Evolutionary conservation across 2,113 vertebrate species (phyloP), one percentile per base, ranked within the genome.

Genomic region (Rhea americana): DNA sequence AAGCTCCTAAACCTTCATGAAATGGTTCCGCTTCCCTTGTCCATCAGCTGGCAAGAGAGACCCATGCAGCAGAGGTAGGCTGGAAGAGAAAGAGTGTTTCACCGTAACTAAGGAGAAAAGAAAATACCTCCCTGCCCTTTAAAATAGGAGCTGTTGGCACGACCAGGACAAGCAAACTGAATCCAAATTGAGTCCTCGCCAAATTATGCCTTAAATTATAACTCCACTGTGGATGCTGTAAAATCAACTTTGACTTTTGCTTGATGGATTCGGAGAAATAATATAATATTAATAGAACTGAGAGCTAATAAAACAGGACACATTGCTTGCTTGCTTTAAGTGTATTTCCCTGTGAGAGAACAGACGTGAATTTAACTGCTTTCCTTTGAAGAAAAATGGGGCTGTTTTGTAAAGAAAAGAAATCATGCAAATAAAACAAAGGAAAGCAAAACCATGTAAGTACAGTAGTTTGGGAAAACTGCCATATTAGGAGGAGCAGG

Each of bases 201-300:
- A 96, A 95, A 95, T 94, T 95, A 80, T 90, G 95, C 88, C 81
- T 95, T 95, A 95, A 96, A 92, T 96, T 95, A 95, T 96, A 96
- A 96, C 93, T 93, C 95, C 88, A 0, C 74, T 82, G 86, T 96
- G 96, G 88, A 95, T 56, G 92, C 93, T 94, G 94, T 95, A 96
- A 96, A 96, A 96, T 94, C 83, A 55, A 91, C 85, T 94, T 95
- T 95, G 96, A 96, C 82, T 96, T 95, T 87, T 93, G 85, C 94
- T 85, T 95, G 95, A 93, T 95, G 91, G 91, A 91, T 96, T 96
- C 32, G 6, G 93, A 93, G 94, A 94, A 95, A 93, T 90, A 93
- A 95, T 93, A 95, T 87, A 89, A 91, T 86, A 94, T 89, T 93
- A 96, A 87, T 95, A 95, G 91, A 90, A 94, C 58, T n/a, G 83